A percentile compares a stretch with the other conserved stretches of the same genome.
phyloP scores from a whole-genome alignment of 2,797 vertebrate genomes.

The Rhinella marina region DNA sequence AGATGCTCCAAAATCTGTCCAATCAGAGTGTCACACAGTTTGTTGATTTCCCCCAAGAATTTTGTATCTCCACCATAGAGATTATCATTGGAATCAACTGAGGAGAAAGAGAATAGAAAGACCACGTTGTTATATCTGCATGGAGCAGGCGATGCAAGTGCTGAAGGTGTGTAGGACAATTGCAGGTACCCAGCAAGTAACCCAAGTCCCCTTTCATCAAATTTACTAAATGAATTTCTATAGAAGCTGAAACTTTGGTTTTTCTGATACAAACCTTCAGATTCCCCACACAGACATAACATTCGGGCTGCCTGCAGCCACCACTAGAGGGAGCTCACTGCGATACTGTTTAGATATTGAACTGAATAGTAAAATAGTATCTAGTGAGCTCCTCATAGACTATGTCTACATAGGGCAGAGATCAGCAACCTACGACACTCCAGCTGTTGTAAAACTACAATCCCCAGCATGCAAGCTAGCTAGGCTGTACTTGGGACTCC shows the following conservation, averaged over 20 bases:
- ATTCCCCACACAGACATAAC: not conserved
- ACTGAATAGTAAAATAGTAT: not conserved
- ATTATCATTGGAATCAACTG: constrained; percentile 95
- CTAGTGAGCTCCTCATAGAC: not conserved
- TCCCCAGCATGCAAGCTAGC: too few relatives aligned
- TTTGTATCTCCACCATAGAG: constrained; percentile 96
- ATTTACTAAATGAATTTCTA: not conserved
- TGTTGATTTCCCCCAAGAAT: constrained; percentile 92
- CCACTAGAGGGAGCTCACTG: not conserved
- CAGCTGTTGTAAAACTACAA: too few relatives aligned
- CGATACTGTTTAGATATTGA: not conserved
- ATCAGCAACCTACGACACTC: too few relatives aligned
- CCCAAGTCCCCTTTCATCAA: not conserved
- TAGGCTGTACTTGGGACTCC: too few relatives aligned
- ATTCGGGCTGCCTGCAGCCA: not conserved
- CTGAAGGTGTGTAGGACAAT: not conserved
- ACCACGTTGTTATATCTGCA: not conserved
- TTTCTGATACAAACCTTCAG: not conserved
- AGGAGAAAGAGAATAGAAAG: constrained; percentile 16
- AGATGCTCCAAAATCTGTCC: constrained; percentile 93
- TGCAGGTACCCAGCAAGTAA: not conserved
- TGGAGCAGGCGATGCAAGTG: not conserved
- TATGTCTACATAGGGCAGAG: too few relatives aligned
- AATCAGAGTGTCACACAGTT: constrained; percentile 91
- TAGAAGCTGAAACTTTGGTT: not conserved